Evolutionary conservation across 2,113 vertebrate species (phyloP).

Genomic region (Tringa solitaria): DNA sequence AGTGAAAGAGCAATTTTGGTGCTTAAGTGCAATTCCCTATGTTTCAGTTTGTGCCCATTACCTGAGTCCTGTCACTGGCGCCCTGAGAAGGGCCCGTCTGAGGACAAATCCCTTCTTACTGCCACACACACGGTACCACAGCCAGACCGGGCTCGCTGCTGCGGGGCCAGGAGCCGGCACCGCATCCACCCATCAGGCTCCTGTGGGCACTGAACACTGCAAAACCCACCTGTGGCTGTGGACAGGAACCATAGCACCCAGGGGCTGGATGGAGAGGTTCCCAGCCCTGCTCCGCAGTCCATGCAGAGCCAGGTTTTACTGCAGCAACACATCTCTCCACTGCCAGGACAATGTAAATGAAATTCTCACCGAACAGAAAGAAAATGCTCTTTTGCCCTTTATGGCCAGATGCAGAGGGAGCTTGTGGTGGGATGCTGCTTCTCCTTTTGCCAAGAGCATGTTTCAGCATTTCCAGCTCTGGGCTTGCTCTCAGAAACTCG

Average conservation of each 20-base stretch:
- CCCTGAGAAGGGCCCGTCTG: not conserved
- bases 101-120: not conserved
- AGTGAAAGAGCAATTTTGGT: not conserved
- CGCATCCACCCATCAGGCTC: accelerated
- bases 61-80: not conserved
- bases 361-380: not conserved
- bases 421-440: not conserved
- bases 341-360: not conserved
- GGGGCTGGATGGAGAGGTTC: not conserved
- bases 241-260: not conserved
- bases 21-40: not conserved
- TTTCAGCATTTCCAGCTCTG: not conserved
- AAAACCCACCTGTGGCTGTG: not conserved
- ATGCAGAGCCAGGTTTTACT: not conserved
- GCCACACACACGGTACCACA: accelerated
- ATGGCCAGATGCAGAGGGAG: not conserved
- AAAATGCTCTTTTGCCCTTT: not conserved
- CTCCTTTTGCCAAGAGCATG: not conserved
- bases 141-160: not conserved
- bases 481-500: not conserved
- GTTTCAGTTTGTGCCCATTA: not conserved
- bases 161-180: not conserved
- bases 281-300: not conserved
- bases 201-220: not conserved
- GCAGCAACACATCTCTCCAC: not conserved